Conservation (phyloP, 2,888 invertebrate species). For the Hermaeophaga mercurialis region DNA sequence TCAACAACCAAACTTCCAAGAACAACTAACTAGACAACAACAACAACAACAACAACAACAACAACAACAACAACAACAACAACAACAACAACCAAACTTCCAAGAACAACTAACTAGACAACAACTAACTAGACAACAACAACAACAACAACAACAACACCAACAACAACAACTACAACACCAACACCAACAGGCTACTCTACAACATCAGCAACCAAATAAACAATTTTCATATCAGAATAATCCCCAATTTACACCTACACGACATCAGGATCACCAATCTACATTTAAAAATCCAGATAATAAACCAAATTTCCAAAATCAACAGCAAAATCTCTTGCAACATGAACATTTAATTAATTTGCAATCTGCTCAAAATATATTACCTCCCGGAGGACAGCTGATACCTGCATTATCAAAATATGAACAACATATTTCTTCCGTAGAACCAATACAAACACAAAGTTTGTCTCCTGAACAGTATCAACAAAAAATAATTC, state of each 20-base stretch:
- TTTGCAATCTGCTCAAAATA: conserved; percentile 48
- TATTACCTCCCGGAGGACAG: conserved; percentile 72
- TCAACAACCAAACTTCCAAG: conserved; percentile 29
- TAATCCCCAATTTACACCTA: background rate
- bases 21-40: conserved; percentile 17
- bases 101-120: conserved; percentile 49
- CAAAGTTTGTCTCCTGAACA: conserved; percentile 30
- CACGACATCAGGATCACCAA: background rate
- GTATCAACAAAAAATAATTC: conserved; percentile 42
- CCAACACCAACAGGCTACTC: conserved; percentile 26
- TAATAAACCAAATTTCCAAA: conserved; percentile 42
- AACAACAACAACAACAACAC: conserved; percentile 38
- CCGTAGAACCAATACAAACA: conserved; percentile 51
- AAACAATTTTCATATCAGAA: conserved; percentile 41
- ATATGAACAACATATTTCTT: conserved; percentile 77
- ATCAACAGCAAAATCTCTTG: conserved; percentile 23
- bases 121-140: conserved; percentile 1
- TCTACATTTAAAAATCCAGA: conserved; percentile 22
- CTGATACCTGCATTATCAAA: conserved; percentile 77
- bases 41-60: conserved; percentile 38
- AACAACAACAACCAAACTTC: conserved; percentile 16
- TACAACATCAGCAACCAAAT: conserved; percentile 36
- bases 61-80: conserved; percentile 41
- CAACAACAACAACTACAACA: conserved; percentile 1
- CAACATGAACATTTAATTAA: conserved; percentile 42